Percentiles rank a stretch among this genome's conserved stretches.
phyloP scores from a whole-genome alignment of 2,797 vertebrate species.

The Sebastes minor region DNA sequence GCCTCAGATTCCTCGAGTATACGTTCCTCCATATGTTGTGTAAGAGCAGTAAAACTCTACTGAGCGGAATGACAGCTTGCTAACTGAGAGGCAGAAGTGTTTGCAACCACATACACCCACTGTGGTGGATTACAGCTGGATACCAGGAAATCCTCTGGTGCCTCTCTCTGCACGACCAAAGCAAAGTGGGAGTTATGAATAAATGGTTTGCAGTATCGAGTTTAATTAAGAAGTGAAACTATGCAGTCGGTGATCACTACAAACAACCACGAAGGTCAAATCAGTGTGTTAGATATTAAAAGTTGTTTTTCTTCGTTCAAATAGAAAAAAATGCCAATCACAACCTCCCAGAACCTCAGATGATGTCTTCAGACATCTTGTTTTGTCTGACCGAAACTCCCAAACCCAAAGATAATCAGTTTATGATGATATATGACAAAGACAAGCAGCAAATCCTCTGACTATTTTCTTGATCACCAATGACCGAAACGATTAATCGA shows the following conservation, averaged over 20 bases:
- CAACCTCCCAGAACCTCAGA: not conserved
- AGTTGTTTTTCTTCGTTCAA: not conserved
- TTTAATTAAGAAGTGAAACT: not conserved
- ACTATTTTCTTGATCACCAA: not conserved
- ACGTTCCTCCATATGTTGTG: conserved; percentile 48
- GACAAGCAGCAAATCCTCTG: not conserved
- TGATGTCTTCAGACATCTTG: not conserved
- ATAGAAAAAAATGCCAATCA: not conserved
- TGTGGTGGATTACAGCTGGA: conserved; percentile 15
- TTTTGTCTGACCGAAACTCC: too few species aligned
- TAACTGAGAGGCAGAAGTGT: conserved; percentile 7
- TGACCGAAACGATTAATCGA: not conserved
- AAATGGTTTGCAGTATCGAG: not conserved
- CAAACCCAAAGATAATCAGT: not conserved
- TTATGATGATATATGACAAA: not conserved
- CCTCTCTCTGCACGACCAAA: not conserved
- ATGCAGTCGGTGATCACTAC: not conserved
- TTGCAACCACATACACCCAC: conserved; percentile 28
- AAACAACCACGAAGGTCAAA: not conserved
- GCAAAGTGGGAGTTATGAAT: not conserved
- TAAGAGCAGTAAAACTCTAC: conserved; percentile 51
- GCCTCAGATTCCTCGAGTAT: conserved; percentile 24
- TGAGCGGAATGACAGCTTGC: conserved; percentile 14
- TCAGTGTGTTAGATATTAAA: not conserved
- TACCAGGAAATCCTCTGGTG: conserved; percentile 9